Evolutionary conservation across 2,113 vertebrate species (phyloP).

Genomic region (Osmerus mordax): DNA sequence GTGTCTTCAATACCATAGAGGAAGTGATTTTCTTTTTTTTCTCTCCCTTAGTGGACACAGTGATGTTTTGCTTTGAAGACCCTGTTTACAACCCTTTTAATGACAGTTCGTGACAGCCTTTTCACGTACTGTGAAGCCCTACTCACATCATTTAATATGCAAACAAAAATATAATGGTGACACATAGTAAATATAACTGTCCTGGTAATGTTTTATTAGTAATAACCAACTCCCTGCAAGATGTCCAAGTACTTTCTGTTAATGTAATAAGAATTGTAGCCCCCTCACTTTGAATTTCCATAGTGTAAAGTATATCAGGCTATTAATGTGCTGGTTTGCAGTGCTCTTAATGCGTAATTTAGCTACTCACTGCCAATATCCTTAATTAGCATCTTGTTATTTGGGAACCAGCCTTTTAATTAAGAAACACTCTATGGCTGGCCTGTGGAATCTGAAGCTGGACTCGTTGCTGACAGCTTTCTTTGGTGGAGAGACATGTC

Average conservation of each 20-base stretch:
- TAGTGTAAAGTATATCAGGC: slow-evolving; percentile 18
- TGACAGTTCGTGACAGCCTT: neutral
- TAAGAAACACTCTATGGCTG: slow-evolving; percentile 4
- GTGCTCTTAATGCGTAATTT: slow-evolving; percentile 14
- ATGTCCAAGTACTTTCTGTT: slow-evolving; percentile 19
- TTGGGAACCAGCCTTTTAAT: slow-evolving; percentile 31
- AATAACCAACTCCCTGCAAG: slow-evolving; percentile 26
- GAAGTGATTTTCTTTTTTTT: neutral
- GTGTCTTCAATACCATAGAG: neutral
- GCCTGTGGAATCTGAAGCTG: slow-evolving; percentile 2
- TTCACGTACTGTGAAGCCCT: neutral
- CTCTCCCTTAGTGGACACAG: neutral
- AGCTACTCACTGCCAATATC: slow-evolving; percentile 26
- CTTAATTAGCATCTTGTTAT: slow-evolving; percentile 36
- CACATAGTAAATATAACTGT: neutral
- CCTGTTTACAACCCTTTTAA: slow-evolving; percentile 7
- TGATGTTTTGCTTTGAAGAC: slow-evolving; percentile 16
- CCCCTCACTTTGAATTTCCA: neutral
- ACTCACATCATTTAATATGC: neutral
- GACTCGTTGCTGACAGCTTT: neutral
- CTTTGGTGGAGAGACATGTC: neutral
- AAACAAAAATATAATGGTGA: neutral
- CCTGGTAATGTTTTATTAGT: slow-evolving; percentile 13
- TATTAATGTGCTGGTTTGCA: slow-evolving; percentile 29
- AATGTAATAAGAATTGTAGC: slow-evolving; percentile 23